Evolutionary conservation across 2,888 invertebrate species (phyloP).

Genomic region (Harpagoxenus sublaevis): DNA sequence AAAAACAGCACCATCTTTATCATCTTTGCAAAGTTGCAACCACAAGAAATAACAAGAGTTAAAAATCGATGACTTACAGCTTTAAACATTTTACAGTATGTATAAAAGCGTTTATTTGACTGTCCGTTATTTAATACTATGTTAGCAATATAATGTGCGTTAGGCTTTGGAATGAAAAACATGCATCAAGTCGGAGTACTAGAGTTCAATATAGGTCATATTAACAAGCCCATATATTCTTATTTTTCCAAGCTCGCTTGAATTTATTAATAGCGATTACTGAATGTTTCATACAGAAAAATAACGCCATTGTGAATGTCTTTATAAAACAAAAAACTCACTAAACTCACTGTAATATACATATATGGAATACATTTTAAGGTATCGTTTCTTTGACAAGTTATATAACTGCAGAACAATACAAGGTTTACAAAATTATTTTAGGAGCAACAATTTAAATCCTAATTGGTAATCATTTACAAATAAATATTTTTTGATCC

Average conservation of each 20-base stretch:
- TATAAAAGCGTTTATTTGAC: neutral
- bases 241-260: conserved; percentile 56
- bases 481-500: neutral
- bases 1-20: neutral
- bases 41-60: neutral
- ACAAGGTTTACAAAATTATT: conserved; percentile 27
- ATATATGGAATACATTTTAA: conserved; percentile 27
- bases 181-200: conserved; percentile 41
- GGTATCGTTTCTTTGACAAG: neutral
- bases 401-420: conserved; percentile 1
- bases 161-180: conserved; percentile 25
- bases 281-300: conserved; percentile 57
- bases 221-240: conserved; percentile 59
- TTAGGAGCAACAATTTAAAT: neutral
- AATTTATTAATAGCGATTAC: conserved; percentile 68
- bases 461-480: conserved; percentile 22
- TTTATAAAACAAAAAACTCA: conserved; percentile 20
- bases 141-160: conserved; percentile 4
- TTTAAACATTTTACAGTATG: neutral
- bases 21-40: neutral
- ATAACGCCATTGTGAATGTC: conserved; percentile 28
- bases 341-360: conserved; percentile 21
- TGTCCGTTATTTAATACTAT: conserved; percentile 8
- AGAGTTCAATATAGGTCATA: conserved; percentile 60
- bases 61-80: neutral